Conservation (phyloP, 35 echinoderm and acorn worm genomes). For the Anneissia japonica region DNA sequence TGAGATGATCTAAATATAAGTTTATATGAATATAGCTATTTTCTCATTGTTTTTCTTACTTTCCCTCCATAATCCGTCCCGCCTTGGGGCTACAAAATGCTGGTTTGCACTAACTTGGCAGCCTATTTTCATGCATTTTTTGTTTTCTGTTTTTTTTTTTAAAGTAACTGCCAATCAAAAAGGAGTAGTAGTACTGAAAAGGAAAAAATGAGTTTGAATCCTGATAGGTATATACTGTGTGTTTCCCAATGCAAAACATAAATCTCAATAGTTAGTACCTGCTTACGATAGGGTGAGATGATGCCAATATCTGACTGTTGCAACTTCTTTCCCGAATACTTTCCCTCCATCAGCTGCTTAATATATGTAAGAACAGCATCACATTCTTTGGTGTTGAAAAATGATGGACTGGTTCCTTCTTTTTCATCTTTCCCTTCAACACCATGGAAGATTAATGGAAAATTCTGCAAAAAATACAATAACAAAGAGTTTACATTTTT, state of each 20-base stretch:
- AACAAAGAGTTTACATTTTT: too few species aligned
- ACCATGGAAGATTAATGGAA: constrained; percentile 82
- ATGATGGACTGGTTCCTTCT: constrained; percentile 95
- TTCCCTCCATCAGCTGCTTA: constrained; percentile 30
- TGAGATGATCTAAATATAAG: too few species aligned
- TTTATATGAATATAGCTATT: too few species aligned
- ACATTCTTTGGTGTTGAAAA: constrained; percentile 80
- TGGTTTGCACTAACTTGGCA: too few species aligned
- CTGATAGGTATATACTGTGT: background rate
- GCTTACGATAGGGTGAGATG: constrained; percentile 94
- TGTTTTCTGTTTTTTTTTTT: too few species aligned
- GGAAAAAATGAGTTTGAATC: background rate
- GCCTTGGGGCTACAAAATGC: too few species aligned
- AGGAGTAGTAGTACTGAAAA: background rate
- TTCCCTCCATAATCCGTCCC: too few species aligned
- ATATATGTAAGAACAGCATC: constrained; percentile 69
- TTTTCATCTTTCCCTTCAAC: constrained; percentile 59
- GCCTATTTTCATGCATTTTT: too few species aligned
- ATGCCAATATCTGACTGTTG: constrained; percentile 59
- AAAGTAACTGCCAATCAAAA: too few species aligned
- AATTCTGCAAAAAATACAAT: constrained; percentile 5
- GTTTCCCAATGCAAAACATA: background rate
- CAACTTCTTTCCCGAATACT: constrained; percentile 3
- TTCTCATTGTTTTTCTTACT: too few species aligned
- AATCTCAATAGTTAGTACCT: constrained; percentile 30